Evolutionary conservation across 1,140 invertebrate genomes (phyloP).

Genomic region (Papilio dardanus): DNA sequence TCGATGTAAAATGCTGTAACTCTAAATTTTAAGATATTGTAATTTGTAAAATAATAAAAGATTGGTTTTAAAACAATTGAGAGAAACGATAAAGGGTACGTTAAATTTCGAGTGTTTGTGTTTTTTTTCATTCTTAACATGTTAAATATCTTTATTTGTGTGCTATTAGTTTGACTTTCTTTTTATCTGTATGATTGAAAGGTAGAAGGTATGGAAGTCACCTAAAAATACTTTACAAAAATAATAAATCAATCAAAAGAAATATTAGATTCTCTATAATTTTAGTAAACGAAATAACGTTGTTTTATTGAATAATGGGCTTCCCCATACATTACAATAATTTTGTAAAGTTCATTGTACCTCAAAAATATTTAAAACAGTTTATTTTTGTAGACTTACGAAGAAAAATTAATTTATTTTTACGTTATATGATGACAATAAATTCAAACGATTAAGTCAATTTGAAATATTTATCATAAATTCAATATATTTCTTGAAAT

Average conservation of each 20-base stretch:
- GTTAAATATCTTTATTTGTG: neutral
- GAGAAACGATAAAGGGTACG: slow-evolving; percentile 16
- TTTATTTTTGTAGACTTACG: neutral
- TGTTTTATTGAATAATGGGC: too few species aligned
- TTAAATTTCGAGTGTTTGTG: neutral
- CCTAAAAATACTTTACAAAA: neutral
- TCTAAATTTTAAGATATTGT: slow-evolving; percentile 38
- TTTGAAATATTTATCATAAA: slow-evolving; percentile 45
- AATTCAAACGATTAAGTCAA: slow-evolving; percentile 50
- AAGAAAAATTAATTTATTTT: slow-evolving; percentile 35
- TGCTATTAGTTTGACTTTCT: neutral
- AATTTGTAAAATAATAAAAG: slow-evolving; percentile 38
- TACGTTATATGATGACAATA: slow-evolving; percentile 48
- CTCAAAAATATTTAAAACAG: neutral
- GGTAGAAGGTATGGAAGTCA: neutral
- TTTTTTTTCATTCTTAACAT: neutral
- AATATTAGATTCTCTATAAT: too few species aligned
- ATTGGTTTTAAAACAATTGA: slow-evolving; percentile 33
- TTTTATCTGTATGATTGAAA: neutral
- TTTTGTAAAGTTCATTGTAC: neutral
- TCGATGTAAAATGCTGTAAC: slow-evolving; percentile 37
- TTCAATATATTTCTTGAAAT: slow-evolving; percentile 42
- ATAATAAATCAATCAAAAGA: too few species aligned
- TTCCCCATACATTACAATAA: slow-evolving; percentile 21
- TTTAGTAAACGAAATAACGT: too few species aligned